phyloP scores from a whole-genome alignment of 2,888 invertebrate species.

The Lasioglossum villosulum region DNA sequence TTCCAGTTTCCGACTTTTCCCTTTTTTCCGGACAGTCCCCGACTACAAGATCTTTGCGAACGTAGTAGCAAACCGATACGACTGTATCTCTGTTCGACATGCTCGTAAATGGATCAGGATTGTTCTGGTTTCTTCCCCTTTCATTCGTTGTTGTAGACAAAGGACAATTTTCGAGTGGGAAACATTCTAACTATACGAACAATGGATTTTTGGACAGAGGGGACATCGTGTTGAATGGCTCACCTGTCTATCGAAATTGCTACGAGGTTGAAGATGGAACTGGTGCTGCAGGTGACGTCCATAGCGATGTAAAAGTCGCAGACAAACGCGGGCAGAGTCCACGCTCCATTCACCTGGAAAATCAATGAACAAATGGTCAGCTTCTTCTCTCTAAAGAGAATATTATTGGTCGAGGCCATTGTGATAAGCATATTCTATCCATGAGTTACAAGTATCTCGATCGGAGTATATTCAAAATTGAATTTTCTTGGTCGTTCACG shows the following conservation, averaged over 20 bases:
- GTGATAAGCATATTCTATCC: neutral
- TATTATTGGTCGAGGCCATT: neutral
- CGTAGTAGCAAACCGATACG: neutral
- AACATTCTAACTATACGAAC: neutral
- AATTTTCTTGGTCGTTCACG: too few species aligned
- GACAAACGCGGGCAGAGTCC: conserved; percentile 95
- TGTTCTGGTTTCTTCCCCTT: neutral
- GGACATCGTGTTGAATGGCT: conserved; percentile 19
- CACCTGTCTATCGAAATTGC: conserved; percentile 99
- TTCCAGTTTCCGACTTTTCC: conserved; percentile 31
- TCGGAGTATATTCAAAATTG: neutral
- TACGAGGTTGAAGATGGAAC: conserved; percentile 98
- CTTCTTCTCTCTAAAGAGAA: neutral
- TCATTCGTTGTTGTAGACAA: neutral
- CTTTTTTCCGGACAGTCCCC: conserved; percentile 12
- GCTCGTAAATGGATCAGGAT: neutral
- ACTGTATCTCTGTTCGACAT: neutral
- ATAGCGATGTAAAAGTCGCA: conserved; percentile 99
- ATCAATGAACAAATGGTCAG: conserved; percentile 56
- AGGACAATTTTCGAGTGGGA: neutral
- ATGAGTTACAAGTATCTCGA: neutral
- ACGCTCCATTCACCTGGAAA: conserved; percentile 93
- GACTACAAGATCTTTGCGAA: neutral
- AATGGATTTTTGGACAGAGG: neutral
- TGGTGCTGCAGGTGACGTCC: conserved; percentile 98